Conservation (phyloP, 2,888 invertebrate genomes). For the Dioctria linearis region DNA sequence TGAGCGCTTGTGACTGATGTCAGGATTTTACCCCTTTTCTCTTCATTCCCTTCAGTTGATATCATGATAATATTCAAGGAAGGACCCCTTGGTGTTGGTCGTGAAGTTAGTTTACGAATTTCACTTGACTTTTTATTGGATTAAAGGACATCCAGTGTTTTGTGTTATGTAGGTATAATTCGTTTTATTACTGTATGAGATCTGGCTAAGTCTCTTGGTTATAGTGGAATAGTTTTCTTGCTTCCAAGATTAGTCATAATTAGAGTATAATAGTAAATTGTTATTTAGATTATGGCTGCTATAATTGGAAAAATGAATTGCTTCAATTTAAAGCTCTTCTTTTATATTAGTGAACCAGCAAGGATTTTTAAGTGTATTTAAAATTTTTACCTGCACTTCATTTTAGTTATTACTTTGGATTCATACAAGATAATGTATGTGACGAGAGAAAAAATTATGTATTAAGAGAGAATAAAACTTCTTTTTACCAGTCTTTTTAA, state of each 20-base stretch:
- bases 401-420: too few species aligned
- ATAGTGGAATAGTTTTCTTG: slow-evolving; percentile 22
- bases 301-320: not conserved
- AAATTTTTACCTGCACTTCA: too few species aligned
- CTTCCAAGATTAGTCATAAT: not conserved
- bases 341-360: too few species aligned
- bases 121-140: slow-evolving; percentile 28
- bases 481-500: too few species aligned
- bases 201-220: slow-evolving; percentile 22
- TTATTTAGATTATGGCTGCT: slow-evolving; percentile 30
- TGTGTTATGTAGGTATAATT: slow-evolving; percentile 14
- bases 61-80: not conserved
- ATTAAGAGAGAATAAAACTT: too few species aligned
- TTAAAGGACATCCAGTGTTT: slow-evolving; percentile 24
- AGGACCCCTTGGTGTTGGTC: not conserved
- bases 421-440: too few species aligned
- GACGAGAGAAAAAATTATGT: too few species aligned
- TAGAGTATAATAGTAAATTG: not conserved
- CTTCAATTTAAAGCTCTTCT: not conserved
- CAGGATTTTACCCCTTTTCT: slow-evolving; percentile 12
- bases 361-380: too few species aligned
- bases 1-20: slow-evolving; percentile 21
- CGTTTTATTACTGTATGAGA: slow-evolving; percentile 17
- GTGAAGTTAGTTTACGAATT: slow-evolving; percentile 20
- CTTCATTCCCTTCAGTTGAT: not conserved